phyloP scores from a whole-genome alignment of 2,113 vertebrate genomes.

The Mirza zaza region DNA sequence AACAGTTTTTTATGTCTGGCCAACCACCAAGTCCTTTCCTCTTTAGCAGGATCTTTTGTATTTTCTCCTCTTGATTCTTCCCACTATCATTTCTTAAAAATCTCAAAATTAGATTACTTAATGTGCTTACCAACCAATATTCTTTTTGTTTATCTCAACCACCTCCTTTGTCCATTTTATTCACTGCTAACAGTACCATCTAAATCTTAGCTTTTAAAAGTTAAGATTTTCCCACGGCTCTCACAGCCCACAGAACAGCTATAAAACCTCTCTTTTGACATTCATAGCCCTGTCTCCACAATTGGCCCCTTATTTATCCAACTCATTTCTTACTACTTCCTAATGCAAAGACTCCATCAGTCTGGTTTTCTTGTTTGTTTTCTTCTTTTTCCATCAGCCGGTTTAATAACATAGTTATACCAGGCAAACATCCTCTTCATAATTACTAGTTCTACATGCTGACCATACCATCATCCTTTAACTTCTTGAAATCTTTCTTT shows the following conservation, averaged over 20 bases:
- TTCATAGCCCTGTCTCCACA: not conserved
- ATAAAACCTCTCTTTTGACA: not conserved
- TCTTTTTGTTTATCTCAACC: not conserved
- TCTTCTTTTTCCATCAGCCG: not conserved
- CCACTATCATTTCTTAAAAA: not conserved
- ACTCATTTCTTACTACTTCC: not conserved
- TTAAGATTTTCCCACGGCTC: not conserved
- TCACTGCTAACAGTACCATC: not conserved
- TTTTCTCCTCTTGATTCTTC: not conserved
- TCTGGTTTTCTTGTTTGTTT: not conserved
- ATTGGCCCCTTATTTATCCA: not conserved
- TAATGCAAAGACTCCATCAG: not conserved
- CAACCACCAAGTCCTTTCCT: conserved; percentile 32
- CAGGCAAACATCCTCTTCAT: not conserved
- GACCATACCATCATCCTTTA: not conserved
- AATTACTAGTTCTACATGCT: not conserved
- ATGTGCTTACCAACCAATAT: not conserved
- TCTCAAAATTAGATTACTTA: conserved; percentile 28
- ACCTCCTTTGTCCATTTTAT: not conserved
- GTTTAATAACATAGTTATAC: not conserved
- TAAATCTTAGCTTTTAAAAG: conserved; percentile 33
- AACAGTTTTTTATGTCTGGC: not conserved
- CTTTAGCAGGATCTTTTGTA: conserved; percentile 10
- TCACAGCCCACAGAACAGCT: not conserved
- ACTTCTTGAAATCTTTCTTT: conserved; percentile 20